Evolutionary conservation across 2,888 invertebrate species (phyloP).

Genomic region (Campaea margaritaria): DNA sequence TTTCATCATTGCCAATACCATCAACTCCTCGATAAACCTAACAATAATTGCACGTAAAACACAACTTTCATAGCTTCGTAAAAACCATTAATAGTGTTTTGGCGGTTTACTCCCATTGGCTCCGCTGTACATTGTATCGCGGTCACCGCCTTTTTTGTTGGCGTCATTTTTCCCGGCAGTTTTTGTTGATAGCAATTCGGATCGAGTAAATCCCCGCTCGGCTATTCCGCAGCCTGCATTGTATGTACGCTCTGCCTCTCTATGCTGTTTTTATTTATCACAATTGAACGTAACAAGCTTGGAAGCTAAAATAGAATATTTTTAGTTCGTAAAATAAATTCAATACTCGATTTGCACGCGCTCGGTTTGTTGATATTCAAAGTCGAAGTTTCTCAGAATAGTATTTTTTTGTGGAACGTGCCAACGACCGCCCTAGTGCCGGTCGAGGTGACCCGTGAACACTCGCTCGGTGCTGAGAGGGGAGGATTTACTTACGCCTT

Average conservation of each 20-base stretch:
- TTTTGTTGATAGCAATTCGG: slow-evolving; percentile 26
- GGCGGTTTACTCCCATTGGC: slow-evolving; percentile 1
- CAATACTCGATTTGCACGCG: not conserved
- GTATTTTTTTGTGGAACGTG: not conserved
- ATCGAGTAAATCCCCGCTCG: slow-evolving; percentile 15
- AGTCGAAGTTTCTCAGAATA: not conserved
- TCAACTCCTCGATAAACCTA: too few species aligned
- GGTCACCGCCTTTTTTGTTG: slow-evolving; percentile 13
- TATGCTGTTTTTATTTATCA: slow-evolving; percentile 7
- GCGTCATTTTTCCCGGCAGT: slow-evolving; percentile 13
- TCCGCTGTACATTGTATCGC: not conserved
- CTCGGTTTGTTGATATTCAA: slow-evolving; percentile 6
- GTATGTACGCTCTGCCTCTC: slow-evolving; percentile 9
- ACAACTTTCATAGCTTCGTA: too few species aligned
- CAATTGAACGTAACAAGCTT: not conserved
- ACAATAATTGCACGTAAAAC: too few species aligned
- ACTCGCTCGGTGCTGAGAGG: too few species aligned
- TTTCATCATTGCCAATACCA: too few species aligned
- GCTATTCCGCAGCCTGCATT: slow-evolving; percentile 9
- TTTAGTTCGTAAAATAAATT: slow-evolving; percentile 5
- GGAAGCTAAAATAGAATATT: slow-evolving; percentile 8
- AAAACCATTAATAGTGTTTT: not conserved
- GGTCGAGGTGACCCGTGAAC: not conserved
- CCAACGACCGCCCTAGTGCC: not conserved
- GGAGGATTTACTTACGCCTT: not conserved